phyloP scores from a whole-genome alignment of 2,797 vertebrate species.

The Trematomus bernacchii region DNA sequence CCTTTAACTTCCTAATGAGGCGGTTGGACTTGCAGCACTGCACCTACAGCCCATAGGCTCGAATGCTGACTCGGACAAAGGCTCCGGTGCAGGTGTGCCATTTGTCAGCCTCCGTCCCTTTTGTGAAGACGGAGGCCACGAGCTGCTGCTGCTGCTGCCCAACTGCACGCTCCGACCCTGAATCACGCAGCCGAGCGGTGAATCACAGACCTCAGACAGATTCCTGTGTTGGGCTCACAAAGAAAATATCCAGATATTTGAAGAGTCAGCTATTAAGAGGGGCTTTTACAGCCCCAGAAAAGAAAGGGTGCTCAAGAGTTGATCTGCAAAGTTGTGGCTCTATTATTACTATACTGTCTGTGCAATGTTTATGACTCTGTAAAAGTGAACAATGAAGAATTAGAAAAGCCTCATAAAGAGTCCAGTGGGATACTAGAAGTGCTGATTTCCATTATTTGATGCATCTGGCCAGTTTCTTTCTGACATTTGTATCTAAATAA shows the following conservation, averaged over 20 bases:
- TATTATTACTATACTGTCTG: slow-evolving; percentile 10
- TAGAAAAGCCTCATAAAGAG: slow-evolving; percentile 57
- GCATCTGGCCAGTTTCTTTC: slow-evolving; percentile 38
- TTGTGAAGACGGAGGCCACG: slow-evolving; percentile 45
- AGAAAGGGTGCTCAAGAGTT: slow-evolving; percentile 43
- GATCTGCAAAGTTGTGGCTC: slow-evolving; percentile 28
- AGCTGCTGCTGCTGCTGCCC: slow-evolving; percentile 19
- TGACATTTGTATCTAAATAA: slow-evolving; percentile 48
- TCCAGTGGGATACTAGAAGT: slow-evolving; percentile 31
- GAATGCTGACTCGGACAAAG: slow-evolving; percentile 67
- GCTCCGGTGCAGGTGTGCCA: slow-evolving; percentile 62
- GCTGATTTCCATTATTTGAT: slow-evolving; percentile 53
- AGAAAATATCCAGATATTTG: slow-evolving; percentile 56
- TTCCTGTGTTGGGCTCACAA: slow-evolving; percentile 54
- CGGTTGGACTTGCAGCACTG: slow-evolving; percentile 35
- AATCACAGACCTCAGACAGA: slow-evolving; percentile 71
- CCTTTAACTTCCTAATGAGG: slow-evolving; percentile 53
- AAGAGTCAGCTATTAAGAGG: slow-evolving; percentile 47
- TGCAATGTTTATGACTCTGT: slow-evolving; percentile 59
- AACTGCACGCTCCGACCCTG: slow-evolving; percentile 43
- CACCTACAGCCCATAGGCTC: slow-evolving; percentile 29
- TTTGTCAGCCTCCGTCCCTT: slow-evolving; percentile 63
- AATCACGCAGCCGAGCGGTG: slow-evolving; percentile 58
- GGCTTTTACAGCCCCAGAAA: slow-evolving; percentile 30
- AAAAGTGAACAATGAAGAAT: slow-evolving; percentile 51